Evolutionary conservation across 2,113 vertebrate genomes (phyloP), one percentile per base, ranked within the genome.

Genomic region (Odontophorus gujanensis): DNA sequence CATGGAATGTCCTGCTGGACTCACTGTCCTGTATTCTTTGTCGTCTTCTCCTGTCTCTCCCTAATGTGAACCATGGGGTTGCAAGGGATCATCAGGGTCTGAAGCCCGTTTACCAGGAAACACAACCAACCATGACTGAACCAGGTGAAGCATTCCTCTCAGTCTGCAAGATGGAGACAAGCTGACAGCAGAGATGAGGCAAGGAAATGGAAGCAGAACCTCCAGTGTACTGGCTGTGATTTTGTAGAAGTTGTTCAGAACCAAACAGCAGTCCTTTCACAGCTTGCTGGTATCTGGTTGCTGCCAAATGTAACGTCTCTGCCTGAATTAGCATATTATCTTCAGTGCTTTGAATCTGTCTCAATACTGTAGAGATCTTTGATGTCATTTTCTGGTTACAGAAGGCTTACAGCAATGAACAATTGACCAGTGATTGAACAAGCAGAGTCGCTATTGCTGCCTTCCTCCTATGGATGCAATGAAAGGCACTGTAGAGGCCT

Each of bases 71-170:
- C 77, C 26, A 8, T 22, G 42, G 47, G 47, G 36, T 76, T 66
- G 55, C 43, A 78, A 71, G 28, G 69, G 47, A 62, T 78, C 62
- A 62, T 28, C 32, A 67, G 57, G 78, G 66, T 22, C 28, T 75
- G 66, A 47, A 59, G 78, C 24, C 34, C n/a, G 18, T 13, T 69
- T 71, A 86, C 36, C 50, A 81, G 81, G 74, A 74, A 45, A 40
- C 45, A 48, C 9, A n/a, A 45, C 2, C 32, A 45, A 11, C 50
- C 4, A 7, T 0, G 3, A 25, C 36, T 30, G 51, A 65, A 43
- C 16, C 21, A 34, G 34, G 45, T 34, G 43, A 13, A 48, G 30
- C 61, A 0, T 45, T 71, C 47, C 53, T n/a, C 26, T 61, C 26
- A 20, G 8, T n/a, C 21, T 76, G 76, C 48, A 48, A 30, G 51